Percentiles rank a stretch among this genome's conserved stretches.
Conservation (phyloP, 2,113 vertebrate species). For the cat (Felis catus) region DNA sequence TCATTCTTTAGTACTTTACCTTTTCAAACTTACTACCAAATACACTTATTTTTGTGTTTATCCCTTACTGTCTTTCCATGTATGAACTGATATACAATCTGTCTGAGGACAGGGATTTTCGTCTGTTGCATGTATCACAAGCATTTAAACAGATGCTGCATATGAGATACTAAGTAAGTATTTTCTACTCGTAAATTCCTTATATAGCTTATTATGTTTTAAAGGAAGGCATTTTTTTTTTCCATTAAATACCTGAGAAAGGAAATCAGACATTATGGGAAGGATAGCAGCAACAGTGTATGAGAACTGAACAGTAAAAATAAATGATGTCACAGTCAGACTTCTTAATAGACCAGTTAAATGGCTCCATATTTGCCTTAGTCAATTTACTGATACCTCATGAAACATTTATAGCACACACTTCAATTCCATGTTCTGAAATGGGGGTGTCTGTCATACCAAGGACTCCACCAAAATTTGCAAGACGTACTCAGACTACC, state of each 20-base stretch:
- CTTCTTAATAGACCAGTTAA: neutral
- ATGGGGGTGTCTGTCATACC: neutral
- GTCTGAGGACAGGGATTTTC: neutral
- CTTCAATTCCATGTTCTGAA: neutral
- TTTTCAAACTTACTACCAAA: neutral
- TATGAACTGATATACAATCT: neutral
- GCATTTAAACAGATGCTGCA: neutral
- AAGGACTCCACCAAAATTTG: neutral
- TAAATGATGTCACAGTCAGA: neutral
- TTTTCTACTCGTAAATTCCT: neutral
- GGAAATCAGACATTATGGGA: neutral
- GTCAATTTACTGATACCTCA: neutral
- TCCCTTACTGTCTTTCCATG: neutral
- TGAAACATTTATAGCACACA: neutral
- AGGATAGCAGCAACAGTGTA: neutral
- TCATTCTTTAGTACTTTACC: neutral
- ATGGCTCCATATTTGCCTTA: neutral
- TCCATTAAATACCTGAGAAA: neutral
- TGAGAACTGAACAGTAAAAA: neutral
- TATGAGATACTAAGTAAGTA: neutral
- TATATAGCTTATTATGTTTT: neutral
- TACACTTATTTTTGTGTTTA: neutral
- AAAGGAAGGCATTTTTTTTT: neutral
- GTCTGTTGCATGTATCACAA: neutral
- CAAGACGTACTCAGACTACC: neutral